Evolutionary conservation across 2,113 vertebrate species (phyloP), one percentile per base, ranked within the genome.

Genomic region (Tragulus kanchil): DNA sequence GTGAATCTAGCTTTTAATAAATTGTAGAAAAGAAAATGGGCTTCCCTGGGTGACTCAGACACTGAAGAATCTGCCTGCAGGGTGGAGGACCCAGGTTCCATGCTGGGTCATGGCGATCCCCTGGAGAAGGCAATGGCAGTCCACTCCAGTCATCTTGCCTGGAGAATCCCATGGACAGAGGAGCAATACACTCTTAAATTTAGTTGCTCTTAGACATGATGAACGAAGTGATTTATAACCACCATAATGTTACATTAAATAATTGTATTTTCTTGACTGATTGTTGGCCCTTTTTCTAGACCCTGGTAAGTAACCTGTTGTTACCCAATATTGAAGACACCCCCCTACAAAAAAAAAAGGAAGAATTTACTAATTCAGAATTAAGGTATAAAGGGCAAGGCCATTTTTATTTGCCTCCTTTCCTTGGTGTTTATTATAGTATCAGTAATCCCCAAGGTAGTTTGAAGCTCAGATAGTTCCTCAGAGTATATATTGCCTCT

Each of bases 401-500:
- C 62, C 31, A 7, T 5, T 21, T 96, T 58, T 96, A 86, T 93
- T 97, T 98, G 92, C 93, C 45, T 88, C 96, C 84, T 65, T 23
- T 62, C 78, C 21, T 95, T 78, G 77, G 78, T 95, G 84, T 97
- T 96, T 96, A 92, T 94, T 97, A 11, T 77, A 82, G 95, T 31
- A 93, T 96, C 96, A 75, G 56, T 83, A 96, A 84, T 91, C 91
- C 96, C 93, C 86, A 83, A 95, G 89, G 95, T 85, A 73, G 69
- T 73, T 96, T 85, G 87, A 61, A 84, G 85, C 89, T 97, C 31
- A 78, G 16, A 91, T 94, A 56, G 13, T 93, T 98, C 91, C 96
- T 97, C 0, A 0, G 96, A 85, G 96, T 92, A 91, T 94, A 75
- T 90, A 7, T 31, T 48, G 85, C 85, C 79, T 95, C 50, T 0